Evolutionary conservation across 2,113 vertebrate species (phyloP), one percentile per base, ranked within the genome.

Genomic region (Callaeas wilsoni): DNA sequence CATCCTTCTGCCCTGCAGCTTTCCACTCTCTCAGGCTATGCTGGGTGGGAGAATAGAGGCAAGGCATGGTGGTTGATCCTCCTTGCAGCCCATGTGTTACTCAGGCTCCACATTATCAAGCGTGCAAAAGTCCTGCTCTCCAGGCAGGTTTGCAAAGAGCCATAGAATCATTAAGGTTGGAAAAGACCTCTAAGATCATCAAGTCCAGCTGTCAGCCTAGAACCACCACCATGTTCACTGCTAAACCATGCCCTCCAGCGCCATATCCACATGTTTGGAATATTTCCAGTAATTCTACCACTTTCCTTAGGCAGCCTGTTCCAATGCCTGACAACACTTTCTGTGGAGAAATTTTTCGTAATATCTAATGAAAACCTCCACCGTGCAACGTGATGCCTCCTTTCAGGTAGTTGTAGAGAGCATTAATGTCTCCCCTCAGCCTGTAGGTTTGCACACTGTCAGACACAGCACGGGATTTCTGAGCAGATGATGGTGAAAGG

Each of bases 61-160:
- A 33, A 44, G 47, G 6, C 19, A 1, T 5, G 23, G 42, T n/a
- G 37, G 26, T 16, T 60, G 41, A 6, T 69, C 14, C 25, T 74
- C 14, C 30, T 25, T 35, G 56, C 23, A 70, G 33, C 47, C 47
- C 4, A 0, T 19, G 27, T 26, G 53, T 74, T 52, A 12, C 44
- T 52, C 25, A 0, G 1, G 6, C n/a, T 60, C 59, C 56, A 27
- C 23, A 0, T 73, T 33, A 16, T 6, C 42, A 26, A 8, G 25
- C 1, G 4, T 21, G 42, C 15, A 30, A 10, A 81, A 37, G 26
- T n/a, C 53, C 42, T 37, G 30, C 47, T 62, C 33, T 59, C n/a
- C 84, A 50, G 67, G 22, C 29, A 49, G 42, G 35, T 69, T 60
- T 91, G 71, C 19, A 17, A 1, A 20, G 22, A 77, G 10, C 2